These are phyloP conservation scores for Digitonthophagus gazella DNA, from an alignment of 2,888 invertebrate species.

Conservation along the genomic window DNA sequence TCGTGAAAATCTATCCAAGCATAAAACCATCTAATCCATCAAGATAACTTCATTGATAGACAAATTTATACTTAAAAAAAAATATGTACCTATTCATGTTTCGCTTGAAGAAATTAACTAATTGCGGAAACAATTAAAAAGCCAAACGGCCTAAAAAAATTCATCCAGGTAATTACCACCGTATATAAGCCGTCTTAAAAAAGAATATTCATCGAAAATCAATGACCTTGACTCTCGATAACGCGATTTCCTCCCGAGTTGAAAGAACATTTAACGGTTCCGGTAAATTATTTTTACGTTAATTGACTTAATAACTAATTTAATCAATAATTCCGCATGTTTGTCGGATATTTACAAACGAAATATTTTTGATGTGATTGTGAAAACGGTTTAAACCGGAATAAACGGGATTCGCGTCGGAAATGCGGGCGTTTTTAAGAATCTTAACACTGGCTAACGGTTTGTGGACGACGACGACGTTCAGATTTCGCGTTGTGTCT, in stretches of 20 bases:
- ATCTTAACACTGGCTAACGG: not conserved
- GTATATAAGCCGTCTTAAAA: not conserved
- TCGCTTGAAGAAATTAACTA: not conserved
- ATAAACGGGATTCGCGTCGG: no score
- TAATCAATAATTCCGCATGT: not conserved
- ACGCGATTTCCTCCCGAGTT: not conserved
- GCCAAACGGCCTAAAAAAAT: not conserved
- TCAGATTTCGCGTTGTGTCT: not conserved
- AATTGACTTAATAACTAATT: not conserved
- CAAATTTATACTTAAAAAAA: no score
- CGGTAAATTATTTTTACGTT: not conserved
- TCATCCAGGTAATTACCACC: not conserved
- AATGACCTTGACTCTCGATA: not conserved
- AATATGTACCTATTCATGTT: no score
- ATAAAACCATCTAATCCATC: no score
- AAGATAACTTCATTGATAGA: no score
- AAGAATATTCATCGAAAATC: not conserved
- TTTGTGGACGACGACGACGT: no score
- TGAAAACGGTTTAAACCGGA: not conserved
- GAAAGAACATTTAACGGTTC: not conserved
- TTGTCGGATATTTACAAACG: no score
- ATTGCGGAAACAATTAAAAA: not conserved
- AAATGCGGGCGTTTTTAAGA: not conserved
- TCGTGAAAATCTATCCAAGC: no score
- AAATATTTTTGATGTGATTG: no score